A percentile compares a stretch with the other conserved stretches of the same genome.
These are phyloP conservation scores for Tiphia femorata DNA, from an alignment of 2,888 invertebrate species.

Conservation along the genomic window DNA sequence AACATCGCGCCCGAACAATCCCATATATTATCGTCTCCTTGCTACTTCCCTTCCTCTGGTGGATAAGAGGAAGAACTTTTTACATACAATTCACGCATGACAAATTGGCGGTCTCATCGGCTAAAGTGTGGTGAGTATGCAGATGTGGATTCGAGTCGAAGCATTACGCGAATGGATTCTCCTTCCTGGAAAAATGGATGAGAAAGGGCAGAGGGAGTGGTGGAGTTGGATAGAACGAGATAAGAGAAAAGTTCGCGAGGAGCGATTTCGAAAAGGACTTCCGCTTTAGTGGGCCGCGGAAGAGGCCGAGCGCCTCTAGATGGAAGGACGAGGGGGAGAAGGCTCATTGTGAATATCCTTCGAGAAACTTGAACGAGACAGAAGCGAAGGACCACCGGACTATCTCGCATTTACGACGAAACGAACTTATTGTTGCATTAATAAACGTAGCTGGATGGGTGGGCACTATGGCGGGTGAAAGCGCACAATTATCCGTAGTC, in stretches of 20 bases:
- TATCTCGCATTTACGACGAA: no score
- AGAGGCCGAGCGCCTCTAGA: not conserved
- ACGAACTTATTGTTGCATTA: no score
- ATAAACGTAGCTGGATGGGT: no score
- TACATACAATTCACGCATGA: conserved; percentile 9
- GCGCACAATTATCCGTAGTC: no score
- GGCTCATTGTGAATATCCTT: no score
- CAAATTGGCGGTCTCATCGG: conserved; percentile 3
- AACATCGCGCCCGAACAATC: no score
- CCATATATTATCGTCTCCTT: no score
- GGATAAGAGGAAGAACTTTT: conserved; percentile 23
- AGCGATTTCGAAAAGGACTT: not conserved
- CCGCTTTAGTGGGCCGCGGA: not conserved
- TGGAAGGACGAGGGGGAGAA: no score
- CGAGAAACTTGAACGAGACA: no score
- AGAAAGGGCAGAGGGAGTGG: not conserved
- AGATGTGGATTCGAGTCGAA: conserved; percentile 11
- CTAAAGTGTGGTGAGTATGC: conserved; percentile 12
- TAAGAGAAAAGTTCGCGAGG: not conserved
- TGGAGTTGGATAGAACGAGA: not conserved
- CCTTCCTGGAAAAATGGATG: conserved; percentile 6
- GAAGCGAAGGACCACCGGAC: no score
- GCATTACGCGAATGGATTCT: conserved; percentile 23
- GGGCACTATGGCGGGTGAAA: no score
- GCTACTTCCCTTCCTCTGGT: no score